Conservation (phyloP, 2,113 vertebrate species). For the Mirounga angustirostris region DNA sequence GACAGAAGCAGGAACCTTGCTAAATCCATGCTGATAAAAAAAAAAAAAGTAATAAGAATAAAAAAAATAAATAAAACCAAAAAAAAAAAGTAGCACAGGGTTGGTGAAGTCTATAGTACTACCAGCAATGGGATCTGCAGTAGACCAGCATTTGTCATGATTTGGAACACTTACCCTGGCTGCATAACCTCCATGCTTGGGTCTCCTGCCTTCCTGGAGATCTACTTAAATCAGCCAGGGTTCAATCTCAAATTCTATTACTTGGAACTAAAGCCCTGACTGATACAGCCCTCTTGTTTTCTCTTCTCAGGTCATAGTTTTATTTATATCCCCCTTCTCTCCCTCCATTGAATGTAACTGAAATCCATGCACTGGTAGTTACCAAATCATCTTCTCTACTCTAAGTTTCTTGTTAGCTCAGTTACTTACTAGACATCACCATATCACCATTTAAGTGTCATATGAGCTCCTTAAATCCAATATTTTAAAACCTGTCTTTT, state of each 20-base stretch:
- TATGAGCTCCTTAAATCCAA: background rate
- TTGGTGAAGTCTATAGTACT: background rate
- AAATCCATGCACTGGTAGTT: background rate
- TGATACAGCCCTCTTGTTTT: background rate
- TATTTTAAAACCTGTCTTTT: constrained; percentile 5
- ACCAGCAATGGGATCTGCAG: background rate
- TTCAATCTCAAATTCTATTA: background rate
- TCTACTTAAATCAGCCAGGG: background rate
- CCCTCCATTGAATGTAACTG: background rate
- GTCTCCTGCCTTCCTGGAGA: background rate
- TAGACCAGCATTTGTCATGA: background rate
- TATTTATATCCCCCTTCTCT: background rate
- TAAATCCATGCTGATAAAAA: background rate
- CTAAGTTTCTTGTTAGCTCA: background rate
- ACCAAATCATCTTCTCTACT: background rate
- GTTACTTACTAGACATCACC: background rate
- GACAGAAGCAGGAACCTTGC: background rate
- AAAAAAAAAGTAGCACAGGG: background rate
- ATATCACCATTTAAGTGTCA: background rate
- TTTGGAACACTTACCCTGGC: background rate
- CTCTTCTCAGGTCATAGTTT: background rate
- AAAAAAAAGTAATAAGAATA: background rate
- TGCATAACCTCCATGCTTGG: background rate
- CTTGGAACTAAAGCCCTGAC: constrained; percentile 11
- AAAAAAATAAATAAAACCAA: no score